Conservation (phyloP, 2,113 vertebrate species). For the Trichomycterus rosablanca region DNA sequence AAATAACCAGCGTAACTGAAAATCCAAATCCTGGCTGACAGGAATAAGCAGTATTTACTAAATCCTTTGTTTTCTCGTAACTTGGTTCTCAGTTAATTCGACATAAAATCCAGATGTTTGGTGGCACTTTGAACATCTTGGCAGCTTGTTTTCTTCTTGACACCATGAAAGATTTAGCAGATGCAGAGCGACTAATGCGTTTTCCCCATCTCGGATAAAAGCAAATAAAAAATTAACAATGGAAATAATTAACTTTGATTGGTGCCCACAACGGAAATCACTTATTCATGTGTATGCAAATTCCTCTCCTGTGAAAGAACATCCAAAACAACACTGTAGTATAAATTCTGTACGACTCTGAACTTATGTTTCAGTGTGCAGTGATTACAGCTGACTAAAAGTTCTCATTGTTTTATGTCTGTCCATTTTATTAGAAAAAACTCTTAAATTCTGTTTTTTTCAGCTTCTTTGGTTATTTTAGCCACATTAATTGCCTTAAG, state of each 20-base stretch:
- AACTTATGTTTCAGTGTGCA: conserved; percentile 70
- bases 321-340: conserved; percentile 67
- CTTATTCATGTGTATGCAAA: conserved; percentile 80
- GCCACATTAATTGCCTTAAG: too few relatives aligned
- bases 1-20: too few relatives aligned
- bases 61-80: too few relatives aligned
- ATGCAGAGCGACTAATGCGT: conserved; percentile 83
- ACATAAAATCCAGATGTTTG: too few relatives aligned
- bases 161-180: conserved; percentile 81
- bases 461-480: too few relatives aligned
- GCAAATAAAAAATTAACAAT: conserved; percentile 86
- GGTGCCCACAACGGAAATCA: conserved; percentile 76
- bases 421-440: too few relatives aligned
- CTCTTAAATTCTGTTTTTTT: too few relatives aligned
- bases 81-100: too few relatives aligned
- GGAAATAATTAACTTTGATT: conserved; percentile 86
- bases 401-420: too few relatives aligned
- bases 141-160: conserved; percentile 62
- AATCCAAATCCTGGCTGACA: too few relatives aligned
- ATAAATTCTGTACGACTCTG: conserved; percentile 70
- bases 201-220: conserved; percentile 77
- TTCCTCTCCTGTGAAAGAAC: conserved; percentile 54
- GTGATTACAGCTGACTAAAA: too few relatives aligned
- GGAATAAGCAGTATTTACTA: too few relatives aligned
- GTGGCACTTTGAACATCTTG: conserved; percentile 25